These are phyloP conservation scores for Athene noctua DNA, from an alignment of 2,113 vertebrate genomes.

Conservation along the genomic window DNA sequence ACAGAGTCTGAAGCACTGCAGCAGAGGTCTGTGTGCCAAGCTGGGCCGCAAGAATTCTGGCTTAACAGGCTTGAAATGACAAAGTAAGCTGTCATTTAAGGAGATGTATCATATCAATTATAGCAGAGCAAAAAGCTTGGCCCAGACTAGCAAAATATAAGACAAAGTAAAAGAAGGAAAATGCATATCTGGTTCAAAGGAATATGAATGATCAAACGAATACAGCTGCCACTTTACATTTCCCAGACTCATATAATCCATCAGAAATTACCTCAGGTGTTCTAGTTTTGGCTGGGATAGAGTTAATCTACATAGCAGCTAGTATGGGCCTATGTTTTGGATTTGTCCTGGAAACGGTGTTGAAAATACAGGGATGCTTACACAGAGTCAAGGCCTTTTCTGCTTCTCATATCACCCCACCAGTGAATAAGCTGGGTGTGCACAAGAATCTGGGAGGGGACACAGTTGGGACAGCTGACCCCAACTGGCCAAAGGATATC, in stretches of 20 bases:
- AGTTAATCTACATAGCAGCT: neutral
- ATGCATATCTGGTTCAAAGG: neutral
- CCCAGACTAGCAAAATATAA: neutral
- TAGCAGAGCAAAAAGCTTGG: neutral
- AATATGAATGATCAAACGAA: neutral
- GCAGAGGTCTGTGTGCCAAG: neutral
- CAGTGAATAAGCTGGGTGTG: neutral
- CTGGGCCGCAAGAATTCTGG: neutral
- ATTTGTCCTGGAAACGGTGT: neutral
- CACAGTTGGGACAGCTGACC: neutral
- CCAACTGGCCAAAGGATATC: neutral
- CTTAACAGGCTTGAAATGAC: constrained; percentile 11
- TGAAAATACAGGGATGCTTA: neutral
- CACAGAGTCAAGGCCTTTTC: neutral
- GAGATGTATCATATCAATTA: neutral
- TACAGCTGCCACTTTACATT: neutral
- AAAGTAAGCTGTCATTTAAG: constrained; percentile 1
- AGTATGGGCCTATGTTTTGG: neutral
- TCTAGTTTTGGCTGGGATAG: neutral
- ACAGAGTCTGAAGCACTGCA: neutral
- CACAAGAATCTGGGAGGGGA: neutral
- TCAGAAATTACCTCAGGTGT: neutral
- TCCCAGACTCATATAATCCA: neutral
- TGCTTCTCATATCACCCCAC: neutral
- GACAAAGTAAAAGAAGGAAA: neutral